Percentiles rank a stretch among this genome's conserved stretches.
phyloP scores from a whole-genome alignment of 2,113 vertebrate species.

The Tetraodon nigroviridis region DNA sequence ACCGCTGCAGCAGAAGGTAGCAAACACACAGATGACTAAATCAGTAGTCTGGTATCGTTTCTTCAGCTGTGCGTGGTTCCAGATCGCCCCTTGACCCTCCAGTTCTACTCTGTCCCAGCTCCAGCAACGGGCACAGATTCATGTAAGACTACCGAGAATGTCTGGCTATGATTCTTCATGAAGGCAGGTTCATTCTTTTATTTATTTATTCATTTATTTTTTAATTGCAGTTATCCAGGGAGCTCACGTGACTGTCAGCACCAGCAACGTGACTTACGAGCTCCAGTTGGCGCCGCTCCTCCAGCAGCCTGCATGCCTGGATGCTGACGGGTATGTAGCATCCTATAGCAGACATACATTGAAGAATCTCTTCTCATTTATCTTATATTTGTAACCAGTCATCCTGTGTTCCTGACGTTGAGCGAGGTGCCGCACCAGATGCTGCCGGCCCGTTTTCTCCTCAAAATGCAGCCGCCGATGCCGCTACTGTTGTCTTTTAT shows the following conservation, averaged over 20 bases:
- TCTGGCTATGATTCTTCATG: neutral
- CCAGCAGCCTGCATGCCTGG: constrained; percentile 59
- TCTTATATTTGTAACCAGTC: constrained; percentile 50
- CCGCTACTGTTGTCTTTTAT: constrained; percentile 66
- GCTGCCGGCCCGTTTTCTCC: constrained; percentile 75
- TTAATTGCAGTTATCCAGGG: constrained; percentile 26
- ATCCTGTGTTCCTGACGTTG: constrained; percentile 57
- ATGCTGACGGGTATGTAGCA: constrained; percentile 50
- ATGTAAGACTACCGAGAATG: constrained; percentile 50
- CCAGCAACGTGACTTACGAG: constrained; percentile 30
- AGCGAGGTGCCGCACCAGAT: constrained; percentile 56
- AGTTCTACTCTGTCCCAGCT: constrained; percentile 75
- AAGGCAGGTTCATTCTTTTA: neutral
- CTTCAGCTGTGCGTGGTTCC: neutral
- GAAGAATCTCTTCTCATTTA: neutral
- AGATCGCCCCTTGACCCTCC: constrained; percentile 74
- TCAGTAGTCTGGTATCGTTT: neutral
- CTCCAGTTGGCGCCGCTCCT: constrained; percentile 68
- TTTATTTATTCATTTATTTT: neutral
- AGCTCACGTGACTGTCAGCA: constrained; percentile 53
- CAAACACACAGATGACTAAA: neutral
- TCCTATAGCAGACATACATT: constrained; percentile 1
- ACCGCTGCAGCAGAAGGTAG: constrained; percentile 68
- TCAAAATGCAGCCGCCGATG: constrained; percentile 73
- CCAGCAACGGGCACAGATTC: constrained; percentile 54